Conservation (phyloP, 1,140 invertebrate species). For the Acyrthosiphon pisum region DNA sequence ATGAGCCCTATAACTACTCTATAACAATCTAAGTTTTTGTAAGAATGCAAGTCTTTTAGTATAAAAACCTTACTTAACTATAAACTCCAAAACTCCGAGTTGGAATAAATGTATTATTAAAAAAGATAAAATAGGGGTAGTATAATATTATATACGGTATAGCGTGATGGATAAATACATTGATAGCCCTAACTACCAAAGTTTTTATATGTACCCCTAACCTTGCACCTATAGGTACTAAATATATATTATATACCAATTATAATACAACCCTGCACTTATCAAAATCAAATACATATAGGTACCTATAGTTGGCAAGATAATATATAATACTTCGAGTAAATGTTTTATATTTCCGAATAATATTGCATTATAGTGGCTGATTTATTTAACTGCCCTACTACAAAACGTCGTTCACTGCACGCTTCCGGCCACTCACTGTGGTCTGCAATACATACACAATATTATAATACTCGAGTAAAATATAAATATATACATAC, state of each 20-base stretch:
- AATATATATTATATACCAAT: background rate
- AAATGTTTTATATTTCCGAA: background rate
- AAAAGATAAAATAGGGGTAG: background rate
- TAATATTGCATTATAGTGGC: background rate
- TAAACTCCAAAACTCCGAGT: too few species aligned
- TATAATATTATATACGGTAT: too few species aligned
- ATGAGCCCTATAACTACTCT: too few species aligned
- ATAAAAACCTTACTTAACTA: too few species aligned
- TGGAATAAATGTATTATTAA: too few species aligned
- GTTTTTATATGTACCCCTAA: background rate
- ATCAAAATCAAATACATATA: background rate
- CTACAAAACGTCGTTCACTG: background rate
- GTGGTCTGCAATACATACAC: too few species aligned
- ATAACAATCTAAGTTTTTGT: too few species aligned
- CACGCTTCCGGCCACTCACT: too few species aligned
- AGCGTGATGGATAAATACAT: background rate
- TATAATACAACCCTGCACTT: background rate
- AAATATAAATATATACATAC: too few species aligned
- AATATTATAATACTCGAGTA: too few species aligned
- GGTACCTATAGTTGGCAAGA: background rate
- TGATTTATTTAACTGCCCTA: background rate
- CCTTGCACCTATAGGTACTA: too few species aligned
- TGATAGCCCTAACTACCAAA: background rate
- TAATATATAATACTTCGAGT: background rate
- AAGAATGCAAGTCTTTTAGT: too few species aligned